phyloP scores from a whole-genome alignment of 2,797 vertebrate genomes.

The Brotula barbata region DNA sequence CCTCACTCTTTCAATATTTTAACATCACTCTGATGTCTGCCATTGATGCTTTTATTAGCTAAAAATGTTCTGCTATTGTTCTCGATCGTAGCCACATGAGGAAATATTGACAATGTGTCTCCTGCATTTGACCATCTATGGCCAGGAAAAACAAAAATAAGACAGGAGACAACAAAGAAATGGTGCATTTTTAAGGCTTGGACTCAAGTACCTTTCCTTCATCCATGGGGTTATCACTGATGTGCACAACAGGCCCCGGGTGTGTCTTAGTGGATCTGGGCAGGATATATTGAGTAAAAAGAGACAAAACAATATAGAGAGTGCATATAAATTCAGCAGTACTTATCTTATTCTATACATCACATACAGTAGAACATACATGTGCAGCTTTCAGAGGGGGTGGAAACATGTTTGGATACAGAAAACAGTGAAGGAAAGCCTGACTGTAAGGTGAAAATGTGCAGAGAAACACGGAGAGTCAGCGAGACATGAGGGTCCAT shows the following conservation, averaged over 20 bases:
- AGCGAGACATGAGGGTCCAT: slow-evolving; percentile 60
- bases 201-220: slow-evolving; percentile 90
- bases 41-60: slow-evolving; percentile 41
- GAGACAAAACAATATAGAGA: slow-evolving; percentile 4
- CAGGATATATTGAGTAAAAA: slow-evolving; percentile 17
- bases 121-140: not conserved
- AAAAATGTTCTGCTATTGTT: slow-evolving; percentile 22
- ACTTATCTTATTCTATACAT: not conserved
- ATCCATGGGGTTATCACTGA: slow-evolving; percentile 99
- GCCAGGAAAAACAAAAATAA: not conserved
- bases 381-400: slow-evolving; percentile 9
- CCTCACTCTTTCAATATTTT: slow-evolving; percentile 3
- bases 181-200: not conserved
- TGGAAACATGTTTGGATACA: not conserved
- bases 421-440: not conserved
- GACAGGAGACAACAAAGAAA: not conserved
- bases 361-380: not conserved
- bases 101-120: slow-evolving; percentile 16
- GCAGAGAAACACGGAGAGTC: slow-evolving; percentile 28
- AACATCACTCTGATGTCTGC: slow-evolving; percentile 11
- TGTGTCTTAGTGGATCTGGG: slow-evolving; percentile 96
- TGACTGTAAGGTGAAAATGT: slow-evolving; percentile 35
- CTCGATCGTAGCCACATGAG: slow-evolving; percentile 9
- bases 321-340: not conserved
- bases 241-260: slow-evolving; percentile 96